phyloP scores from a whole-genome alignment of 1,140 invertebrate species.

The Neodiprion lecontei region DNA sequence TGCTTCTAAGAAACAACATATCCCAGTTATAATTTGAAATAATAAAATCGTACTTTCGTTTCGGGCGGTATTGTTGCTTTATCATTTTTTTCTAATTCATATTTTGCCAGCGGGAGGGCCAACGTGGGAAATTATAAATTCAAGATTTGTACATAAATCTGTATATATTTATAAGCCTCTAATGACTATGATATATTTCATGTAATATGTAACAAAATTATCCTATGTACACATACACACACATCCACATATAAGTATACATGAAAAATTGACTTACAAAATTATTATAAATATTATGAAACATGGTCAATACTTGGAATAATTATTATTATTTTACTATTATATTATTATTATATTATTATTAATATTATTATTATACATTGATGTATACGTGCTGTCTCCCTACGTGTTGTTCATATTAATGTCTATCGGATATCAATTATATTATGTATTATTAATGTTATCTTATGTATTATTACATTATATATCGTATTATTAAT shows the following conservation, averaged over 20 bases:
- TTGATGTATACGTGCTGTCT: neutral
- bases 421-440: conserved; percentile 40
- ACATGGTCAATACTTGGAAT: no score
- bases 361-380: conserved; percentile 20
- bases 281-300: no score
- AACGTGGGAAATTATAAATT: neutral
- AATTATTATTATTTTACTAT: neutral
- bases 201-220: neutral
- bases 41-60: neutral
- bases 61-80: neutral
- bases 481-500: conserved; percentile 46
- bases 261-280: no score
- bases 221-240: neutral
- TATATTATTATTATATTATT: conserved; percentile 14
- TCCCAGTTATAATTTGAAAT: neutral
- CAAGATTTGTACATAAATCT: neutral
- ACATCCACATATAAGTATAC: neutral
- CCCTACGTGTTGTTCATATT: conserved; percentile 32
- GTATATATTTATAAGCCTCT: neutral
- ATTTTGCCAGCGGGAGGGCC: neutral
- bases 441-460: conserved; percentile 58
- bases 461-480: conserved; percentile 55
- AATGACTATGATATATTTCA: neutral
- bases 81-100: neutral
- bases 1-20: no score